Evolutionary conservation across 2,113 vertebrate species (phyloP).

Genomic region (Bucco capensis): DNA sequence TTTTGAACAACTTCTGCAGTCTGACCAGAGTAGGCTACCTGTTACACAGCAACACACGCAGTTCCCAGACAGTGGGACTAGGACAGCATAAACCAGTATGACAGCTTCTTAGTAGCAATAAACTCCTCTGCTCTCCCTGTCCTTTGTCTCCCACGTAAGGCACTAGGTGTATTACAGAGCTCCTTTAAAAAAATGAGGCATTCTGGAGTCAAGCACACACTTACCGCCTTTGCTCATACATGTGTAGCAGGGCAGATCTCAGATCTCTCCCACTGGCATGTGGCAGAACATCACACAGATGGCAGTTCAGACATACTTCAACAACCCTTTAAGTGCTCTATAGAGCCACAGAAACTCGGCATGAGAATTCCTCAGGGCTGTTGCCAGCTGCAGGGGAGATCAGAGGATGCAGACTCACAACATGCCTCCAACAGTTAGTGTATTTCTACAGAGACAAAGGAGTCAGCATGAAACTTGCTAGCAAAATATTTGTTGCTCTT

Average conservation of each 20-base stretch:
- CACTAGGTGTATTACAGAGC: background rate
- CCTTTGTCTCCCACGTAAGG: fast-evolving
- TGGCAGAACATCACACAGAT: background rate
- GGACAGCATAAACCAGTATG: background rate
- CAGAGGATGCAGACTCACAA: background rate
- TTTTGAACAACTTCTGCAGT: background rate
- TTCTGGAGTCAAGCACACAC: background rate
- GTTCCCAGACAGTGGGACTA: background rate
- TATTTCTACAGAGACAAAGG: background rate
- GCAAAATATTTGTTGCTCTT: background rate
- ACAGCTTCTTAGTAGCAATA: background rate
- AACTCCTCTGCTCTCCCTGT: background rate
- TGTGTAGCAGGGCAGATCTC: background rate
- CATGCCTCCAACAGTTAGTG: background rate
- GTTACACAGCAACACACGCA: fast-evolving
- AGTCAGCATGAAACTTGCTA: background rate
- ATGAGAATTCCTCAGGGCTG: background rate
- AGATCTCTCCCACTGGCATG: fast-evolving
- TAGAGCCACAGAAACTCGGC: background rate
- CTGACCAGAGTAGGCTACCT: background rate
- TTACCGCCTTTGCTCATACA: background rate
- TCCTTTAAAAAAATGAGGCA: background rate
- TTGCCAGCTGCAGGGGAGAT: background rate
- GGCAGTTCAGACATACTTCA: fast-evolving
- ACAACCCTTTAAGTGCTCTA: background rate